Percentiles rank a stretch among this genome's conserved stretches.
Conservation (phyloP, 2,113 vertebrate species). For the Chaenogobius annularis region DNA sequence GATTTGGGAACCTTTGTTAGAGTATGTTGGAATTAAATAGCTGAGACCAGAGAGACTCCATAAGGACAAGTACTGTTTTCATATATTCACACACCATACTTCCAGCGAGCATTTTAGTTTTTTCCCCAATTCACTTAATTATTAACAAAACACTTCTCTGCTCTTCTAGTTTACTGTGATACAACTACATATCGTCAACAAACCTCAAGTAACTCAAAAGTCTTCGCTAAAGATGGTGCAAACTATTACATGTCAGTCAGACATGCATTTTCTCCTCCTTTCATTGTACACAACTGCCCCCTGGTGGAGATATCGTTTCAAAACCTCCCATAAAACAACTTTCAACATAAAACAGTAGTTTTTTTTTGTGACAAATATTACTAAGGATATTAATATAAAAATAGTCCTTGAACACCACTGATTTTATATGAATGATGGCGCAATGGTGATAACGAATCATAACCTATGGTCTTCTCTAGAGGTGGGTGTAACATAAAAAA, state of each 20-base stretch:
- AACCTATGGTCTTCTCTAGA: neutral
- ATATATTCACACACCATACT: slow-evolving; percentile 29
- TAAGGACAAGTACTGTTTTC: slow-evolving; percentile 45
- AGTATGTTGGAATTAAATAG: neutral
- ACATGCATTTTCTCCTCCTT: neutral
- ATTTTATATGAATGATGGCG: no score
- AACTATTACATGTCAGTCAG: neutral
- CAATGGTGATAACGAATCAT: neutral
- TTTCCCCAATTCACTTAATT: slow-evolving; percentile 5
- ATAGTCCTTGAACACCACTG: no score
- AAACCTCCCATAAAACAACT: neutral
- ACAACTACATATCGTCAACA: slow-evolving; percentile 33
- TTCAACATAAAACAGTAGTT: neutral
- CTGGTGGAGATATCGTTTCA: slow-evolving; percentile 50
- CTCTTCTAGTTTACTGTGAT: slow-evolving; percentile 49
- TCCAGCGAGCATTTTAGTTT: slow-evolving; percentile 35
- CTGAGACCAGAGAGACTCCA: slow-evolving; percentile 13
- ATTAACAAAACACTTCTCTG: slow-evolving; percentile 38
- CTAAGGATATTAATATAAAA: no score
- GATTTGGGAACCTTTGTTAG: neutral
- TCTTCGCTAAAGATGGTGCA: slow-evolving; percentile 39
- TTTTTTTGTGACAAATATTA: neutral
- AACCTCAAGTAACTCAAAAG: slow-evolving; percentile 40
- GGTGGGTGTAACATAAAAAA: no score
- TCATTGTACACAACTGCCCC: slow-evolving; percentile 55